Conservation (phyloP, 2,888 invertebrate genomes). For the Microchrysa polita region DNA sequence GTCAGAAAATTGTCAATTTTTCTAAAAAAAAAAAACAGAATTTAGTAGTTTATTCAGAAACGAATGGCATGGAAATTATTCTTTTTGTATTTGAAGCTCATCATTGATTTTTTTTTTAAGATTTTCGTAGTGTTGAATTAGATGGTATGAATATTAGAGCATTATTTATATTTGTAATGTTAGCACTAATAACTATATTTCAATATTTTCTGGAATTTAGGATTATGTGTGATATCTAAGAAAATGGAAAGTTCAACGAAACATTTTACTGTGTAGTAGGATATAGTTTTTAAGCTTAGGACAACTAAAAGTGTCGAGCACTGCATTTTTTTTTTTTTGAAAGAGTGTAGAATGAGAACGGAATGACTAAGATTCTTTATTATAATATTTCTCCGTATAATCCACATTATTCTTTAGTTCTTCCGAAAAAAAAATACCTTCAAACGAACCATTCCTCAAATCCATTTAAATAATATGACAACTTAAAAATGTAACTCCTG, state of each 20-base stretch:
- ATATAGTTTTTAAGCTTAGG: conserved; percentile 17
- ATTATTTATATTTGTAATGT: not conserved
- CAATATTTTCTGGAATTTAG: conserved; percentile 1
- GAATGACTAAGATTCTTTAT: conserved; percentile 14
- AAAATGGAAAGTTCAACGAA: not conserved
- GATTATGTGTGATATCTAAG: conserved; percentile 10
- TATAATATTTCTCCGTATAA: not conserved
- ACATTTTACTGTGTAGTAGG: conserved; percentile 5
- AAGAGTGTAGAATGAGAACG: not conserved
- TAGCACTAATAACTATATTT: not conserved
- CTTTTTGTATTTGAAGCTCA: conserved; percentile 23
- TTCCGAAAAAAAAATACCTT: no score
- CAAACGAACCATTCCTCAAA: no score
- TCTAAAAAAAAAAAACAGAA: no score
- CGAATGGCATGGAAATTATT: conserved; percentile 14
- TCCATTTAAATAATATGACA: no score
- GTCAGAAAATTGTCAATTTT: not conserved
- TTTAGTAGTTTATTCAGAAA: conserved; percentile 1
- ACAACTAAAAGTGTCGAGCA: not conserved
- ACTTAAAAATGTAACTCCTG: no score
- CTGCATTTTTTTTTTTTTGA: conserved; percentile 18
- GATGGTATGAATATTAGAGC: no score
- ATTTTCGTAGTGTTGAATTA: conserved; percentile 28
- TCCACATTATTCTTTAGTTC: not conserved
- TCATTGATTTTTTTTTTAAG: conserved; percentile 25